phyloP scores from a whole-genome alignment of 2,888 invertebrate genomes.

The Eumacrocentrus americanus region DNA sequence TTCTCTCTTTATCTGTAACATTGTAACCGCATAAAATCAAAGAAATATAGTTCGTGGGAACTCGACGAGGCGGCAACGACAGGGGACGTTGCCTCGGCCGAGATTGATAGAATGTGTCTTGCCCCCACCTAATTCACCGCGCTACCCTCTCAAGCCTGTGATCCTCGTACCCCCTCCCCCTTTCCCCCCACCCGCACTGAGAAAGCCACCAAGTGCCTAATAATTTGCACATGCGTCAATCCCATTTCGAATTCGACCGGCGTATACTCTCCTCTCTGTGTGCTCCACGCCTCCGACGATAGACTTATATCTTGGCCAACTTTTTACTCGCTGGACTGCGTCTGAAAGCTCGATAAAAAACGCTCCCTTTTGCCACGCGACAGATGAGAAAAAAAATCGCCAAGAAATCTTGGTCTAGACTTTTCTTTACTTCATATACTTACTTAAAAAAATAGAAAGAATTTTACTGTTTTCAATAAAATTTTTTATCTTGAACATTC shows the following conservation, averaged over 20 bases:
- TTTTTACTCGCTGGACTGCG: conserved; percentile 28
- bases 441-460: too few relatives aligned
- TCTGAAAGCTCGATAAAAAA: conserved; percentile 3
- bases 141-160: conserved; percentile 31
- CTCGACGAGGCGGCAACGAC: not conserved
- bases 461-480: too few relatives aligned
- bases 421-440: too few relatives aligned
- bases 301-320: conserved; percentile 43
- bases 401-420: too few relatives aligned
- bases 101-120: conserved; percentile 19
- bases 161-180: conserved; percentile 16
- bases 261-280: conserved; percentile 38
- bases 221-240: conserved; percentile 38
- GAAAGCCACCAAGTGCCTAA: conserved; percentile 24
- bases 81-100: too few relatives aligned
- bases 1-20: conserved; percentile 4
- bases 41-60: not conserved
- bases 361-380: not conserved
- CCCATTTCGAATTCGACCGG: too few relatives aligned
- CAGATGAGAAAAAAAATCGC: conserved; percentile 3
- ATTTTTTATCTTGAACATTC: too few relatives aligned
- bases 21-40: conserved; percentile 3
- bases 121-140: conserved; percentile 24
- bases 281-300: conserved; percentile 54
- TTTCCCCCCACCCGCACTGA: not conserved